These are phyloP conservation scores for Clarias pachynema DNA, from an alignment of 2,797 vertebrate genomes.

Conservation along the genomic window DNA sequence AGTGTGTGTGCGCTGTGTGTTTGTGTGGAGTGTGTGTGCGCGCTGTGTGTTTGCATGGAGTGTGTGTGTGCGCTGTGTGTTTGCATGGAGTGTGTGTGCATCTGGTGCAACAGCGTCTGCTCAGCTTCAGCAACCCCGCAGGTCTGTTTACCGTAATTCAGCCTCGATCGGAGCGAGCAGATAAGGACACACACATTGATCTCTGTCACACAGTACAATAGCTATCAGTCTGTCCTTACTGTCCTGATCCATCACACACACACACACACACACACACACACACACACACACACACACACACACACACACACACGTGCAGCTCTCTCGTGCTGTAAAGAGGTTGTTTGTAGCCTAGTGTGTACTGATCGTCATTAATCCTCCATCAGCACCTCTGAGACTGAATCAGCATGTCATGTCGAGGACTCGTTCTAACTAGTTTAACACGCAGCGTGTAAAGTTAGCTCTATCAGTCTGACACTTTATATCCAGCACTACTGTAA, in stretches of 20 bases:
- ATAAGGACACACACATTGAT: slow-evolving; percentile 57
- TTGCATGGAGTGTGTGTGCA: not conserved
- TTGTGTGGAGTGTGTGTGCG: not conserved
- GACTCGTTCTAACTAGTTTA: slow-evolving; percentile 56
- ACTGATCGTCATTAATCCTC: slow-evolving; percentile 63
- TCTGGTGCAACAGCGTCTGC: not conserved
- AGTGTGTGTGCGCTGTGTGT: not conserved
- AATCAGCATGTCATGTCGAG: slow-evolving; percentile 66
- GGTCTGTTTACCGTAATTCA: slow-evolving; percentile 37
- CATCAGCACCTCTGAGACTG: slow-evolving; percentile 65
- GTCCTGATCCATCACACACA: slow-evolving; percentile 21
- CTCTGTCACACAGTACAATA: slow-evolving; percentile 50
- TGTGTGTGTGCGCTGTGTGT: slow-evolving; percentile 10
- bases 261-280: slow-evolving; percentile 17
- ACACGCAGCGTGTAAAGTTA: slow-evolving; percentile 10
- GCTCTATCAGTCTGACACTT: not conserved
- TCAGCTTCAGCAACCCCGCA: slow-evolving; percentile 13
- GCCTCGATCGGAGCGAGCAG: slow-evolving; percentile 49
- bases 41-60: not conserved
- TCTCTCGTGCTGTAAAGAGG: not conserved
- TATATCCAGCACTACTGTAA: not conserved
- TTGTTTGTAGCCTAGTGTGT: slow-evolving; percentile 42
- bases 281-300: slow-evolving; percentile 15
- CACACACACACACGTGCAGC: not conserved
- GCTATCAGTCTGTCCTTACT: slow-evolving; percentile 49